A percentile compares a stretch with the other conserved stretches of the same genome.
Conservation (phyloP, 2,113 vertebrate species). For the Campylomormyrus numenius region DNA sequence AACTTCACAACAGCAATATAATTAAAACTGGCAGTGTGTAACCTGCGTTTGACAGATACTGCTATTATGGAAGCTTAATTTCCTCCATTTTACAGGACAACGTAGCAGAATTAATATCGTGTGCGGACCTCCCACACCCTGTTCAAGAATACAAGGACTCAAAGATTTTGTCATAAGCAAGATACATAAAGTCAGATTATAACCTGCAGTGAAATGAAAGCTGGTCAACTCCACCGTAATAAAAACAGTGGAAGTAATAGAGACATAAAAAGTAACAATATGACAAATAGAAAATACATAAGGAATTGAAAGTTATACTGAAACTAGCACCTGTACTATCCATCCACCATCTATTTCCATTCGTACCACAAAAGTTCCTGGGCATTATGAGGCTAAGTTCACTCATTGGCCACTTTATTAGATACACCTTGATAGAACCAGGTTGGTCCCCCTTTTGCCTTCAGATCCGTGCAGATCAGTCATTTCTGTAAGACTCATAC, state of each 20-base stretch:
- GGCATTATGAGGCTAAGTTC: not conserved
- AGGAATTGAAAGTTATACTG: not conserved
- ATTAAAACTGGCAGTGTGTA: not conserved
- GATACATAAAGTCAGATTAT: not conserved
- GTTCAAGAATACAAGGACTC: not conserved
- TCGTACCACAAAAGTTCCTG: not conserved
- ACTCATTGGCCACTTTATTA: not conserved
- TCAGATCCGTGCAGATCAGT: not conserved
- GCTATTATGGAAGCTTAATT: not conserved
- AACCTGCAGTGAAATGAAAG: not conserved
- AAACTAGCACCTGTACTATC: not conserved
- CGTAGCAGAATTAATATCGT: not conserved
- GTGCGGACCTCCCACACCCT: not conserved
- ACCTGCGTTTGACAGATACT: not conserved
- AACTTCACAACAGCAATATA: not conserved
- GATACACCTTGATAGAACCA: not conserved
- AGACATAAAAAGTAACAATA: not conserved
- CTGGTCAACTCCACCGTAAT: not conserved
- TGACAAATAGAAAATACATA: not conserved
- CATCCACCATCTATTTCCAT: not conserved
- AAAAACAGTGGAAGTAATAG: not conserved
- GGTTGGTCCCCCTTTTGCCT: not conserved
- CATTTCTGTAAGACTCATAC: not conserved
- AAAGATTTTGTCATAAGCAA: not conserved
- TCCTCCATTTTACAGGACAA: not conserved